Evolutionary conservation across 2,888 invertebrate species (phyloP).

Genomic region (Drosophila limbata): DNA sequence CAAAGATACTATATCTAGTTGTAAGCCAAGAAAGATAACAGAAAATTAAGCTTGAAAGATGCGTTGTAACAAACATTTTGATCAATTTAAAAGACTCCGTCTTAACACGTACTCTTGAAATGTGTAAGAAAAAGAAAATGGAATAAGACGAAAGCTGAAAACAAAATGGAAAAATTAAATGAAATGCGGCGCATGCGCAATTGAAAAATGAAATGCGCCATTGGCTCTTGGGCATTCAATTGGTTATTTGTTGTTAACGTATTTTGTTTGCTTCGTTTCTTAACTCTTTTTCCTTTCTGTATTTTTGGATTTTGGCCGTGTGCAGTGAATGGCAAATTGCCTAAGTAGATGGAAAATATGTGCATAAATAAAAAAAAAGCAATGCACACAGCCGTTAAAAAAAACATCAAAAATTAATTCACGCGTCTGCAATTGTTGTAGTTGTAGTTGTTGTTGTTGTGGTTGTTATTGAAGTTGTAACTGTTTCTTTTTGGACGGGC

Average conservation of each 20-base stretch:
- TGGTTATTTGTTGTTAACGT: constrained; percentile 32
- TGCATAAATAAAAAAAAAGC: constrained; percentile 32
- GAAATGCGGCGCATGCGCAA: constrained; percentile 49
- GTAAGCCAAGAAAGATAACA: constrained; percentile 2
- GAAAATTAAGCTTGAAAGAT: background rate
- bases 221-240: constrained; percentile 39
- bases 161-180: constrained; percentile 22
- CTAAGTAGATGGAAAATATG: constrained; percentile 66
- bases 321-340: constrained; percentile 79
- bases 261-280: constrained; percentile 29
- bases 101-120: constrained; percentile 32
- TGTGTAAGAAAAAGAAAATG: constrained; percentile 7
- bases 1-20: background rate
- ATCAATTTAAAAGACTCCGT: constrained; percentile 5
- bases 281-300: background rate
- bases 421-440: constrained; percentile 67
- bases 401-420: constrained; percentile 69
- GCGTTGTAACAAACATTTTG: constrained; percentile 2
- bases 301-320: constrained; percentile 48
- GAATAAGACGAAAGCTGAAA: background rate
- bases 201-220: constrained; percentile 75
- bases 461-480: constrained; percentile 13
- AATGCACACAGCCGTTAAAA: constrained; percentile 30
- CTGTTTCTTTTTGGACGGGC: constrained; percentile 28
- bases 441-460: constrained; percentile 25